phyloP scores from a whole-genome alignment of 1,140 invertebrate genomes.

The Drosophila tristis region DNA sequence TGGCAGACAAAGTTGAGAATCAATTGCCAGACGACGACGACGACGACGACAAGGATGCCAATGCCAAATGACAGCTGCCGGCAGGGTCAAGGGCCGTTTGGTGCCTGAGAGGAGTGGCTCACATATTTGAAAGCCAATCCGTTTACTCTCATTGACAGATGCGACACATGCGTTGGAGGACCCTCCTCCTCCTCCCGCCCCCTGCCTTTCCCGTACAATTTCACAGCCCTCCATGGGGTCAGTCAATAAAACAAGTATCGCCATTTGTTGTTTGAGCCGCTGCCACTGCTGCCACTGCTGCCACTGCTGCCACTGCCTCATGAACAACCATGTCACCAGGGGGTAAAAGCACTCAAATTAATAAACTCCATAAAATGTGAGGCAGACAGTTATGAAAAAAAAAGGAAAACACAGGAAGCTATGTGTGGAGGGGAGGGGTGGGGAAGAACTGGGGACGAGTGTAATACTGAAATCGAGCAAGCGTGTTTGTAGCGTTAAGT shows the following conservation, averaged over 20 bases:
- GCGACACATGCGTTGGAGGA: conserved; percentile 72
- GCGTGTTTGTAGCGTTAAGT: conserved; percentile 68
- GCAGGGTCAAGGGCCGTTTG: conserved; percentile 20
- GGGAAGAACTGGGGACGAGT: background rate
- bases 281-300: background rate
- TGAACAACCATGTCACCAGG: conserved; percentile 61
- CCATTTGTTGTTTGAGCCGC: conserved; percentile 47
- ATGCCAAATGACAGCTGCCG: conserved; percentile 39
- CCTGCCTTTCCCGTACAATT: no score
- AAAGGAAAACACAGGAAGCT: conserved; percentile 15
- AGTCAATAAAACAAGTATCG: conserved; percentile 78
- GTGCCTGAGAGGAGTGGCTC: conserved; percentile 3
- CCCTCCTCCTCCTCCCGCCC: background rate
- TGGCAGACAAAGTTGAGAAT: conserved; percentile 70
- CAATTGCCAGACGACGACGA: conserved; percentile 54
- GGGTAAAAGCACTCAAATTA: conserved; percentile 80
- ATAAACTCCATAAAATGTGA: conserved; percentile 81
- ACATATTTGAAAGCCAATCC: conserved; percentile 74
- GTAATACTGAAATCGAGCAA: conserved; percentile 11
- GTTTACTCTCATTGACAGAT: conserved; percentile 79
- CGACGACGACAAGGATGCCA: no score
- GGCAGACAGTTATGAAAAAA: conserved; percentile 78
- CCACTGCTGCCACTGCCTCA: conserved; percentile 11
- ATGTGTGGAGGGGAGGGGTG: no score
- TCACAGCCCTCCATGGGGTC: conserved; percentile 16